Evolutionary conservation across 1,140 invertebrate species (phyloP).

Genomic region (Zaprionus camerounensis): DNA sequence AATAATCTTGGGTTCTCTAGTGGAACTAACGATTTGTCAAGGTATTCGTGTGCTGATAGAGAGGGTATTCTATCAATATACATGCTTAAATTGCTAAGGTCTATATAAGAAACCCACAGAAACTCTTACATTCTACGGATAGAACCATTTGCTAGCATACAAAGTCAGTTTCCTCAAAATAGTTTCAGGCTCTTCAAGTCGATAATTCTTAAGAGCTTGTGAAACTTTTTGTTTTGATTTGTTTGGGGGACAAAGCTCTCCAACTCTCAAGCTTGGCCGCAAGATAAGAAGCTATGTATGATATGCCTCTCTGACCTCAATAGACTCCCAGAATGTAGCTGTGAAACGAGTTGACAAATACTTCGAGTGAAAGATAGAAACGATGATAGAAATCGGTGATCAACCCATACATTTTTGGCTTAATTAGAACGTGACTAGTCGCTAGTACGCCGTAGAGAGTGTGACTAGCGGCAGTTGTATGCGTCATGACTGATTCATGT

Average conservation of each 20-base stretch:
- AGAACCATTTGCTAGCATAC: neutral
- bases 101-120: too few relatives aligned
- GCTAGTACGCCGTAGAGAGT: neutral
- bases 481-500: slow-evolving; percentile 43
- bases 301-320: neutral
- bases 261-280: neutral
- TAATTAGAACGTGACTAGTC: slow-evolving; percentile 1
- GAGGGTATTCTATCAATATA: too few relatives aligned
- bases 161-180: neutral
- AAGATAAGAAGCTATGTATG: neutral
- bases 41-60: too few relatives aligned
- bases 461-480: slow-evolving; percentile 6
- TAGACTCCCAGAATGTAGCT: neutral
- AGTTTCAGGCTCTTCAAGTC: neutral
- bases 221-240: slow-evolving; percentile 1
- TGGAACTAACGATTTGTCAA: too few relatives aligned
- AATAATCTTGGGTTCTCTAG: too few relatives aligned
- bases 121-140: neutral
- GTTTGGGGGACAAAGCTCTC: neutral
- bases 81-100: too few relatives aligned
- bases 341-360: neutral
- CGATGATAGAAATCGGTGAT: neutral
- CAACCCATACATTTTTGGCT: neutral
- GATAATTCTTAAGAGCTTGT: slow-evolving; percentile 1
- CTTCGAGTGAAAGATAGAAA: neutral